phyloP scores from a whole-genome alignment of 2,113 vertebrate genomes.

The Bettongia penicillata region DNA sequence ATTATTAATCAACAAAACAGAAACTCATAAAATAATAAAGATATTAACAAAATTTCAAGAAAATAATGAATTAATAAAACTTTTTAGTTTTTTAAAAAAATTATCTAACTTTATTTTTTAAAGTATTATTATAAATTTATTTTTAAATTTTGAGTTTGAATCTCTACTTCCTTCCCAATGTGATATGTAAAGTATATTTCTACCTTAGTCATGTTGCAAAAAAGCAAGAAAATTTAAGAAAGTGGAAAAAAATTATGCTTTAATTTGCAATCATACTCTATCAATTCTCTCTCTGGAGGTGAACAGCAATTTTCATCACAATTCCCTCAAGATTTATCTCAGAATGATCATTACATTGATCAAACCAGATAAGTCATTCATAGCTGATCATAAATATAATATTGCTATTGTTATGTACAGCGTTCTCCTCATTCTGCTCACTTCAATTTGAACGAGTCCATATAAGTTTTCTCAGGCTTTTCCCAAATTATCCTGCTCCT shows the following conservation, averaged over 20 bases:
- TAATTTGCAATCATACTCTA: background rate
- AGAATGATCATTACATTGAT: background rate
- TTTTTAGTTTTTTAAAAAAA: background rate
- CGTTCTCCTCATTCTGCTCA: background rate
- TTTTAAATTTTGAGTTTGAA: background rate
- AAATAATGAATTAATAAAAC: background rate
- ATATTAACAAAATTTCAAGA: background rate
- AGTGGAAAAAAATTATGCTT: background rate
- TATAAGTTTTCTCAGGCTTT: background rate
- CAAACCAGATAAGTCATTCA: background rate
- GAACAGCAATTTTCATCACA: background rate
- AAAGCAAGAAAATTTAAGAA: background rate
- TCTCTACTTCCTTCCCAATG: background rate
- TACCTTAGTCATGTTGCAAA: background rate
- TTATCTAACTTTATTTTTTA: background rate
- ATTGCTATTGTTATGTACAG: background rate
- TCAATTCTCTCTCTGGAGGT: background rate
- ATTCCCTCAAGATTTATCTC: background rate
- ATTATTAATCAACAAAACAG: background rate
- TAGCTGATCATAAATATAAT: background rate
- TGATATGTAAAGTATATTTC: background rate
- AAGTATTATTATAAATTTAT: background rate
- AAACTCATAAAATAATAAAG: background rate
- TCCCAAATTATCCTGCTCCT: background rate
- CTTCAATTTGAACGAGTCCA: background rate